phyloP scores from a whole-genome alignment of 2,113 vertebrate species.

The Hypanus sabinus region DNA sequence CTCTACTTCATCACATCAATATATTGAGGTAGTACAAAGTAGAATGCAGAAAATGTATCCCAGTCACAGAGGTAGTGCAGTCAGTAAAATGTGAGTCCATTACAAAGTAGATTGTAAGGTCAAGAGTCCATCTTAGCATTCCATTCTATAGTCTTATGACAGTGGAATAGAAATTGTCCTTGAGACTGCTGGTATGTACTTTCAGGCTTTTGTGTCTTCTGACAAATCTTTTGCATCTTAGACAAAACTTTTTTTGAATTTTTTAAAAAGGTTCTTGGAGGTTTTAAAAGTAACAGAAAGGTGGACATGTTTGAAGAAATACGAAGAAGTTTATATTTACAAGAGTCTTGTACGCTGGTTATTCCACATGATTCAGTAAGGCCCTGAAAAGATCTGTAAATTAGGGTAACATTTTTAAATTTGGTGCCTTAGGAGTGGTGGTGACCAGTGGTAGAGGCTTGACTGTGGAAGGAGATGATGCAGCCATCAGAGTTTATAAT shows the following conservation, averaged over 20 bases:
- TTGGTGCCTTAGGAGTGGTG: neutral
- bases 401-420: neutral
- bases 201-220: too few species aligned
- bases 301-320: neutral
- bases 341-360: neutral
- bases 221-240: neutral
- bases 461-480: neutral
- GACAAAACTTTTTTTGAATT: neutral
- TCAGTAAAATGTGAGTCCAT: too few species aligned
- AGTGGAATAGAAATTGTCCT: too few species aligned
- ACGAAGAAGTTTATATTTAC: neutral
- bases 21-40: too few species aligned
- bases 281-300: neutral
- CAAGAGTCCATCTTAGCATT: too few species aligned
- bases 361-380: neutral
- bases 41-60: too few species aligned
- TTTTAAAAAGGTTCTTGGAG: neutral
- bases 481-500: neutral
- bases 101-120: too few species aligned
- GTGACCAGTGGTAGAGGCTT: neutral
- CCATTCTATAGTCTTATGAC: too few species aligned
- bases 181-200: too few species aligned
- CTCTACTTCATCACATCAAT: too few species aligned
- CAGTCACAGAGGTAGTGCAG: too few species aligned
- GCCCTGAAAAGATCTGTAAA: neutral